These are phyloP conservation scores for Cetoscarus ocellatus DNA, from an alignment of 2,797 vertebrate species.

Conservation along the genomic window DNA sequence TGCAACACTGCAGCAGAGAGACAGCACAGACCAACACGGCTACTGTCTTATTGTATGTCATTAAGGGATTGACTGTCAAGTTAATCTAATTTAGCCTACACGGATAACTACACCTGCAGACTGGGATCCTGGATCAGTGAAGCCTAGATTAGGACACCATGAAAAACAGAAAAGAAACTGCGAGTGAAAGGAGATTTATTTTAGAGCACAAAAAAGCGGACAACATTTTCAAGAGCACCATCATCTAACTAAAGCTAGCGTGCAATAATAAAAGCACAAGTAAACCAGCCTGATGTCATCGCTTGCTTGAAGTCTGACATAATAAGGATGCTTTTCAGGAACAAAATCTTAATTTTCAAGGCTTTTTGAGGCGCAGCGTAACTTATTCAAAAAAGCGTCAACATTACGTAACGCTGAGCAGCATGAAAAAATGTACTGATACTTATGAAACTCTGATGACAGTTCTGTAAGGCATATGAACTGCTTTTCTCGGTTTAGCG, in stretches of 20 bases:
- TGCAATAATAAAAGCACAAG: not conserved
- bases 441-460: constrained; percentile 4
- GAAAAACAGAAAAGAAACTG: not conserved
- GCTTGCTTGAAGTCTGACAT: not conserved
- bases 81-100: constrained; percentile 48
- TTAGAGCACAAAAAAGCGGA: not conserved
- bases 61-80: not conserved
- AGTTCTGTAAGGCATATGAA: not conserved
- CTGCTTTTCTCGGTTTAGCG: not conserved
- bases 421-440: constrained; percentile 7
- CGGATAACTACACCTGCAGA: constrained; percentile 42
- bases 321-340: not conserved
- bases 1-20: not conserved
- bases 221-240: not conserved
- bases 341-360: not conserved
- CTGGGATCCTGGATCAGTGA: constrained; percentile 13
- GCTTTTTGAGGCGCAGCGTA: not conserved
- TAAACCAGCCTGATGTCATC: not conserved
- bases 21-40: not conserved
- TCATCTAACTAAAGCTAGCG: not conserved
- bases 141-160: not conserved
- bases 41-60: not conserved
- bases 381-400: constrained; percentile 36
- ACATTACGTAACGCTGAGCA: constrained; percentile 59
- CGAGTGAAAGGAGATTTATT: constrained; percentile 50